Evolutionary conservation across 2,888 invertebrate species (phyloP), one percentile per base, ranked within the genome.

Genomic region (Dryocosmus kuriphilus): DNA sequence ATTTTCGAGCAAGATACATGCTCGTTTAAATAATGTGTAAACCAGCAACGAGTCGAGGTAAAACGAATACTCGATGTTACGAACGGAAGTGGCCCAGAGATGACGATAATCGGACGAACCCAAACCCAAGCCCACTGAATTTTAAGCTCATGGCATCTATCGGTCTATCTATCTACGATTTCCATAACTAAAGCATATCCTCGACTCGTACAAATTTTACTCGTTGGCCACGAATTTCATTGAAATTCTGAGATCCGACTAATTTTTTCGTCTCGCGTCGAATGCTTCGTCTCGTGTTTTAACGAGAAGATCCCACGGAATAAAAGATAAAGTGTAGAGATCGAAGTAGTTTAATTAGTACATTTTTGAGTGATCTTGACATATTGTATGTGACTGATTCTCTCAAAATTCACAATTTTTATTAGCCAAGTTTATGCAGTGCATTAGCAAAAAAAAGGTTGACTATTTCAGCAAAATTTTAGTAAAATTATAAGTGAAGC

Each of bases 151-250:
- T 46, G 27, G 46, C 27, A 67, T 46, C 67, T 67, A 67, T 46
- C 46, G 67, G 67, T 51, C 8, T 51, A 51, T n/a, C 51, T 46
- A 30, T 46, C 67, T 27, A 7, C 67, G 19, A 67, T 67, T 67
- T 67, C 46, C 67, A 67, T 67, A 67, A 46, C 41, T 67, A 67
- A 67, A 67, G 67, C 41, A 67, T 67, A 41, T 67, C 67, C 67
- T 67, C 9, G 27, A 19, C 41, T 8, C 67, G 46, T 46, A 27
- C 46, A 19, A 67, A 67, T 67, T 67, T 67, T 27, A 67, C 27
- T 67, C 46, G 27, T 46, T 27, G 46, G 67, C 41, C 41, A 8
- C 46, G 67, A 24, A 67, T 46, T 67, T 19, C 27, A 67, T 67
- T 27, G 41, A 67, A 67, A 67, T 67, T 41, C 41, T 67, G 51